These are phyloP conservation scores for Notarius quadriscutis DNA, from an alignment of 2,113 vertebrate species.

Conservation along the genomic window DNA sequence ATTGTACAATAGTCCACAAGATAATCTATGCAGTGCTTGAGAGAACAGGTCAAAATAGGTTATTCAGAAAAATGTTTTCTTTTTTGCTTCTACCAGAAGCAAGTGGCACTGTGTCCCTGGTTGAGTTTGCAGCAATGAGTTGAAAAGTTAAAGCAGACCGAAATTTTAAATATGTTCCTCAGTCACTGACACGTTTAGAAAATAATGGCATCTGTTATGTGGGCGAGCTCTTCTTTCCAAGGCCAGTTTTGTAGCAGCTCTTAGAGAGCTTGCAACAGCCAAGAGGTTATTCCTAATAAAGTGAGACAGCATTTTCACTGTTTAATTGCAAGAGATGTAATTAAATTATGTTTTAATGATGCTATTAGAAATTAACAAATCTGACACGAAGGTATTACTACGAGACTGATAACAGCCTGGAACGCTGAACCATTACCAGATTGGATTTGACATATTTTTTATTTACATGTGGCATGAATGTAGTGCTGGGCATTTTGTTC, in stretches of 20 bases:
- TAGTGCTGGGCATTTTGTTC: not conserved
- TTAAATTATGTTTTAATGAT: conserved; percentile 17
- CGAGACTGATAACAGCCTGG: not conserved
- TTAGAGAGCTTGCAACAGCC: not conserved
- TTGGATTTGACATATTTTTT: not conserved
- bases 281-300: conserved; percentile 22
- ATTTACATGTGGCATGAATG: not conserved
- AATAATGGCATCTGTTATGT: conserved; percentile 49
- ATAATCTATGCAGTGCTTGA: not conserved
- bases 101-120: conserved; percentile 2
- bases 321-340: conserved; percentile 16
- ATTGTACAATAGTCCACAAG: not conserved
- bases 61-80: not conserved
- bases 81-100: conserved; percentile 10
- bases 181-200: conserved; percentile 30
- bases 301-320: not conserved
- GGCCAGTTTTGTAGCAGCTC: conserved; percentile 30
- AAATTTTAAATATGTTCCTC: conserved; percentile 28
- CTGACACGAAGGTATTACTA: not conserved
- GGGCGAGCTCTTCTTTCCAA: conserved; percentile 37
- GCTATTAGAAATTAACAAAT: not conserved
- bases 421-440: not conserved
- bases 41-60: conserved; percentile 16
- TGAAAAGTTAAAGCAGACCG: not conserved
- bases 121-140: not conserved